Evolutionary conservation across 2,888 invertebrate genomes (phyloP).

Genomic region (Idaea straminata): DNA sequence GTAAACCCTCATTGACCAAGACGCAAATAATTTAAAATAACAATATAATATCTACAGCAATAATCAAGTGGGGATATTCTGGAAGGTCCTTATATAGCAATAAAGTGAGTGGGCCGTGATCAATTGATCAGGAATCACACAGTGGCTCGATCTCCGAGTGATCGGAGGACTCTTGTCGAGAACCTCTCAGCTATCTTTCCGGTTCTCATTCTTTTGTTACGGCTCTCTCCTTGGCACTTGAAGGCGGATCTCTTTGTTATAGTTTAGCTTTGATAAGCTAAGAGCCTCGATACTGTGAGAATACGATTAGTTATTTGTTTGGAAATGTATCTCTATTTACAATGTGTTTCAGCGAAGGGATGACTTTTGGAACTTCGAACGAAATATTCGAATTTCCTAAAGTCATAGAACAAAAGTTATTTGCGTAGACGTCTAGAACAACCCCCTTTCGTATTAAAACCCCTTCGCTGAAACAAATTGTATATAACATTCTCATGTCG

Average conservation of each 20-base stretch:
- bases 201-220: slow-evolving; percentile 74
- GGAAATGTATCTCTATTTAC: too few relatives aligned
- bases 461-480: too few relatives aligned
- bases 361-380: too few relatives aligned
- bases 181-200: slow-evolving; percentile 71
- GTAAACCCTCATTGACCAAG: too few relatives aligned
- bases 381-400: too few relatives aligned
- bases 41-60: neutral
- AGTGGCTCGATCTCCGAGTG: slow-evolving; percentile 49
- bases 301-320: neutral
- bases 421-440: too few relatives aligned
- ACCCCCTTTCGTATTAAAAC: too few relatives aligned
- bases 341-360: too few relatives aligned
- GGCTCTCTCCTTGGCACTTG: slow-evolving; percentile 61
- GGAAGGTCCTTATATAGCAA: slow-evolving; percentile 45
- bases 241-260: slow-evolving; percentile 69
- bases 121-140: slow-evolving; percentile 74
- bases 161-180: slow-evolving; percentile 56
- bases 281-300: slow-evolving; percentile 20
- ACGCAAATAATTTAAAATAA: too few relatives aligned
- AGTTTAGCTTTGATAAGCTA: slow-evolving; percentile 64
- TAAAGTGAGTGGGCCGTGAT: slow-evolving; percentile 56
- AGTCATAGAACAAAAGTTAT: too few relatives aligned
- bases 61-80: slow-evolving; percentile 21
- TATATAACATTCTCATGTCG: too few relatives aligned